Conservation (phyloP, 2,113 vertebrate genomes). For the Caranx ignobilis region DNA sequence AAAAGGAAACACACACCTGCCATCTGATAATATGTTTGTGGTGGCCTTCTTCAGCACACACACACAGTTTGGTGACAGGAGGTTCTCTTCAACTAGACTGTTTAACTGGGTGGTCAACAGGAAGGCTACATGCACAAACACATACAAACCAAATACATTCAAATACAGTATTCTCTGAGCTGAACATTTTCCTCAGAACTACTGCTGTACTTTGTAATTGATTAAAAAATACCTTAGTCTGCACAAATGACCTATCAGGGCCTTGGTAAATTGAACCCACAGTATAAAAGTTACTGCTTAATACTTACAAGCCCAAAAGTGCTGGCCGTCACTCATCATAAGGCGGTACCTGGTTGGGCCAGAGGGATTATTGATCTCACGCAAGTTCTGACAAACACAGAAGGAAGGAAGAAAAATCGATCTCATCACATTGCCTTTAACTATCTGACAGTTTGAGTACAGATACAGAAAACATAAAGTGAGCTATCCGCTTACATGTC, state of each 20-base stretch:
- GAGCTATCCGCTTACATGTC: background rate
- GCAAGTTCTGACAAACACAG: slow-evolving; percentile 80
- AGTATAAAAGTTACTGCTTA: background rate
- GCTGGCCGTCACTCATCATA: slow-evolving; percentile 91
- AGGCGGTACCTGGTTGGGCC: slow-evolving; percentile 85
- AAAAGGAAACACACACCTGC: slow-evolving; percentile 82
- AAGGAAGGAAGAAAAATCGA: background rate
- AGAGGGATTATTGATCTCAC: slow-evolving; percentile 74
- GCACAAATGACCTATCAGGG: background rate
- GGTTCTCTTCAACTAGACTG: slow-evolving; percentile 80
- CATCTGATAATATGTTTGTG: slow-evolving; percentile 87
- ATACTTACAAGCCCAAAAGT: slow-evolving; percentile 88
- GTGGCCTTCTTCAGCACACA: slow-evolving; percentile 87
- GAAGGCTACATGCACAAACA: slow-evolving; percentile 60
- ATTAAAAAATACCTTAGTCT: background rate
- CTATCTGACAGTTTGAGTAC: background rate
- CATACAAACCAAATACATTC: background rate
- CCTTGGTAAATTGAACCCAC: background rate
- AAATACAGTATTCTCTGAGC: background rate
- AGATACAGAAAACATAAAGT: background rate
- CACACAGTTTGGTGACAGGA: slow-evolving; percentile 84
- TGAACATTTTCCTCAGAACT: background rate
- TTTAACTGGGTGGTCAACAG: slow-evolving; percentile 88
- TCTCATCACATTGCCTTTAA: background rate
- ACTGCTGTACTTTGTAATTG: background rate